Conservation (phyloP, 2,888 invertebrate genomes). For the Scaptomyza cyrtandrae region DNA sequence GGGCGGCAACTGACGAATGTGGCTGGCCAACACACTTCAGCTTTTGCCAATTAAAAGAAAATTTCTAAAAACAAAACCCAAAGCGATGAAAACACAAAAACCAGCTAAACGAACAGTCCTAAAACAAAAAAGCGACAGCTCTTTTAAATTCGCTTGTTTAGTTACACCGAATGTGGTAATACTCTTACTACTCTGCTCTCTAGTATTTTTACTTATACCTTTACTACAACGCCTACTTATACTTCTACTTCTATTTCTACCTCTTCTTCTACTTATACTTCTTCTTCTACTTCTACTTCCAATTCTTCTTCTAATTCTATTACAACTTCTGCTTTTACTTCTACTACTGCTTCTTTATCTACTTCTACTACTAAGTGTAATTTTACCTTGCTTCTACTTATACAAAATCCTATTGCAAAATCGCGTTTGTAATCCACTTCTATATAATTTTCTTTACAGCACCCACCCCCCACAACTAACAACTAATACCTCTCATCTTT, state of each 20-base stretch:
- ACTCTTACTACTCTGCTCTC: neutral
- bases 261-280: neutral
- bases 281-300: neutral
- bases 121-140: constrained; percentile 1
- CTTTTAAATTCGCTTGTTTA: neutral
- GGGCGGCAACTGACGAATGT: constrained; percentile 27
- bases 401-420: neutral
- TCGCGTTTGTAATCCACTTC: too few species aligned
- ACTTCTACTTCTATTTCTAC: neutral
- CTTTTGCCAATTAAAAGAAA: constrained; percentile 73
- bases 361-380: neutral
- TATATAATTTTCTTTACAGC: too few species aligned
- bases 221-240: neutral
- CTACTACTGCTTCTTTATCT: neutral
- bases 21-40: constrained; percentile 36
- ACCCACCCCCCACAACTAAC: too few species aligned
- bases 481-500: too few species aligned
- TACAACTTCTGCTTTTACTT: neutral
- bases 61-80: constrained; percentile 31
- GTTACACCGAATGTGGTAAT: constrained; percentile 6
- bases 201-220: neutral
- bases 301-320: neutral
- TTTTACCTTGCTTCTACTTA: neutral
- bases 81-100: constrained; percentile 28
- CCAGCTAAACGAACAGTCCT: constrained; percentile 22